Base-by-base conservation (phyloP, 1,140 invertebrate species). In the Manduca sexta region DNA sequence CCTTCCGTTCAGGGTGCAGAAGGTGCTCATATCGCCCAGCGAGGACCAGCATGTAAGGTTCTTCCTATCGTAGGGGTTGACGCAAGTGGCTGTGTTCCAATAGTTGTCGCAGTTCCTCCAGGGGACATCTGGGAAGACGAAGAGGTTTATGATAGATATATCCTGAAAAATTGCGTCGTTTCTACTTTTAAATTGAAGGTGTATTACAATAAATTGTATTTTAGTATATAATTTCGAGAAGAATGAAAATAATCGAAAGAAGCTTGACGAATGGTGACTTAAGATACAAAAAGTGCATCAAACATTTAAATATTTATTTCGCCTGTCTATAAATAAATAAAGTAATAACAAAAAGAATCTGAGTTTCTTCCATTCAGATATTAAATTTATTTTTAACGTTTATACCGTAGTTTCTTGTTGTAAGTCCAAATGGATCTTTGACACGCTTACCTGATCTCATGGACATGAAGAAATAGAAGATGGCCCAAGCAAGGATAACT, bases 391-490 rank as follows among this genome's bases (percentile, higher is more conserved):
- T 35, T 13, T 1, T n/a, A 35, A 10, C 6, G 3, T 8, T 3
- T 13, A 12, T 6, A 35, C 11, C n/a, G n/a, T n/a, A 3, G 12
- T 35, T 8, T 12, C 2, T 12, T 16, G 1, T 37, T n/a, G 12
- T 8, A 4, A 13, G 12, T 8, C 34, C 4, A 6, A 10, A 13
- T 14, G 11, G 6, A 39, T 30, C 29, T 30, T 30, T 30, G 5
- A 6, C 29, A 6, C 11, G 8, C 21, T 30, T 85, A 95, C 94
- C 92, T 64, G 91, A 78, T 81, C 90, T 79, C 85, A 98, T 91
- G 1, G 97, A 98, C 89, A 95, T 94, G 83, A 97, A 94, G 80
- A 99, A 95, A 74, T 99, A 99, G 82, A 97, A 98, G 54, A 99
- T 92, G 0, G 97, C 97, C 98, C 98, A 99, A 1, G 97, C 95